Conservation (phyloP, 1,140 invertebrate genomes). For the Colletes gigas region DNA sequence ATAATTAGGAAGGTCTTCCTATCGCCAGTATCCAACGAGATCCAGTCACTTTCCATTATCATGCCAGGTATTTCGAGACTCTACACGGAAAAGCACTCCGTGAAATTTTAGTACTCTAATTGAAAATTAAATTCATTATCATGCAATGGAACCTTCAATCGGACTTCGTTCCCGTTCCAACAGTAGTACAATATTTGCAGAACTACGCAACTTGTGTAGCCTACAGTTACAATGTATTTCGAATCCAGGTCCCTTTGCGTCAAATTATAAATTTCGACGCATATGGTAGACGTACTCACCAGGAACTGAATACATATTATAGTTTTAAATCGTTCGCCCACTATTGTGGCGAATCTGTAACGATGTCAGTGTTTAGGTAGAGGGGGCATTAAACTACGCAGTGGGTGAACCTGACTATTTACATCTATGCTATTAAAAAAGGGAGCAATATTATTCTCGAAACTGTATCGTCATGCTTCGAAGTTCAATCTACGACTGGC, state of each 20-base stretch:
- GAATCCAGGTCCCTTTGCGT: constrained; percentile 75
- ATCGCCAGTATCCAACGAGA: background rate
- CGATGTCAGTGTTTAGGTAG: too few relatives aligned
- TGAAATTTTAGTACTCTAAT: background rate
- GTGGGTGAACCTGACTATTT: too few relatives aligned
- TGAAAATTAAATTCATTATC: background rate
- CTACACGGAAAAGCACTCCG: background rate
- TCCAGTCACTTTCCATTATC: constrained; percentile 42
- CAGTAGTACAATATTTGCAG: constrained; percentile 62
- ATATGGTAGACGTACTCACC: constrained; percentile 37
- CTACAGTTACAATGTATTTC: constrained; percentile 49
- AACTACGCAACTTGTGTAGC: constrained; percentile 57
- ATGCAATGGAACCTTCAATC: background rate
- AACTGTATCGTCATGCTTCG: too few relatives aligned
- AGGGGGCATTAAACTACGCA: background rate
- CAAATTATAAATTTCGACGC: constrained; percentile 45
- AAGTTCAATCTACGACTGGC: too few relatives aligned
- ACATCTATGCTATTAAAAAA: too few relatives aligned
- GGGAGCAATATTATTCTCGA: too few relatives aligned
- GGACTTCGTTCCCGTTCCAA: too few relatives aligned
- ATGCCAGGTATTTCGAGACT: constrained; percentile 24
- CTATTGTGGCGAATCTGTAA: constrained; percentile 26
- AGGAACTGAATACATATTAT: constrained; percentile 53
- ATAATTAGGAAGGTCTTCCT: constrained; percentile 35
- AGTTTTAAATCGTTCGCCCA: constrained; percentile 45